Base-by-base conservation (phyloP, 2,888 invertebrate species). In the Drosophila pseudotakahashii region DNA sequence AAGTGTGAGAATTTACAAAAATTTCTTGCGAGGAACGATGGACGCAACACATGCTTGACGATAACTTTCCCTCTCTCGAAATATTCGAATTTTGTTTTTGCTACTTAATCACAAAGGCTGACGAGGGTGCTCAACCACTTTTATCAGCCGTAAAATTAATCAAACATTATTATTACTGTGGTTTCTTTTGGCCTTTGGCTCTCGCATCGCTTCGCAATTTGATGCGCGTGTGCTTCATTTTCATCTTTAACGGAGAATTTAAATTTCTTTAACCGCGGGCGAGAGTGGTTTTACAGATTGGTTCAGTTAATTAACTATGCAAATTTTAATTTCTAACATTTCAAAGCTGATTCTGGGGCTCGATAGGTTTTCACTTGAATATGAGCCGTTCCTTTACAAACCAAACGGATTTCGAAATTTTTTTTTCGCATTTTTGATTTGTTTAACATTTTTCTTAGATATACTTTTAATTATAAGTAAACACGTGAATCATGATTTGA, bases 121-220 rank as follows among this genome's bases (percentile, higher is more conserved):
- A 26, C 26, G 26, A 30, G 45, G 36, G 41, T 34, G 45, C n/a
- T 36, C 32, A 54, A 14, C 47, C n/a, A 39, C 64, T 64, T 64
- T 59, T 77, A 76, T 81, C 69, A 67, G 54, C 75, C 63, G 61
- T 66, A 73, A 73, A 86, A 81, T 80, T 78, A 81, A 83, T 80
- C 78, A 83, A 51, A 51, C 30, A 64, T 60, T 67, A 64, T 62
- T 67, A 75, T 77, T 55, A 63, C 63, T 67, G 10, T 67, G 10
- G 57, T 13, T 70, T 59, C 47, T 52, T 58, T 42, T 62, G 73
- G 69, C 44, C 57, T 48, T 19, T 61, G 55, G 48, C 59, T 26
- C 26, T 26, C 26, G 26, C 26, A 5, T 26, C 26, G 4, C 26
- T 41, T 26, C n/a, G 45, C 36, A 69, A 69, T 82, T 85, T 82